Base-by-base conservation (phyloP, 2,113 vertebrate species). In the Vidua macroura region DNA sequence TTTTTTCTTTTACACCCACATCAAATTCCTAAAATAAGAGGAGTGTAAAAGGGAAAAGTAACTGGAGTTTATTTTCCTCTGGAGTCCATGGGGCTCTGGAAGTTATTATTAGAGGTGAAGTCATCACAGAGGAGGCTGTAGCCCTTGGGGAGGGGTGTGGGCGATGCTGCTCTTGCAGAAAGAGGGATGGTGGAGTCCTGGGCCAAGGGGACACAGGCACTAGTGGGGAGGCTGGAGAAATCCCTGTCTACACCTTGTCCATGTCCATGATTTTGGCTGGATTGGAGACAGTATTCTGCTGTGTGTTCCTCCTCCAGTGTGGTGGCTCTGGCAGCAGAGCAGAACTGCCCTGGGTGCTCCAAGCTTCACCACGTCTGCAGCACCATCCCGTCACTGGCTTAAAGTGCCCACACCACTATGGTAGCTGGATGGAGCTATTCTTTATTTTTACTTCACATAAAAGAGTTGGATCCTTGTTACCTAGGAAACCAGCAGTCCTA, bases 401-500 rank as follows among this genome's bases (percentile, higher is more conserved):
- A 11, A 67, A 76, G 69, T 83, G 37, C 95, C 92, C 48, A 81
- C 94, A 86, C 93, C 43, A 67, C 93, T 87, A 81, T 3, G 28
- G 93, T 96, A 97, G 93, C 97, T 98, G 97, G 96, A 97, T 69
- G 86, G 90, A 97, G 96, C 95, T 97, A 82, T 95, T 84, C 37
- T 90, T 83, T 86, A 56, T 78, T 81, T 88, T 94, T 96, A 94
- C 97, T 98, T 97, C 97, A 93, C 83, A 64, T 97, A 92, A 97
- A 98, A 97, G 18, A 97, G 95, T 97, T 95, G 95, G 93, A 95
- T 93, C 94, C 95, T 96, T 15, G 97, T 98, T 98, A 95, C 98
- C 95, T 52, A 97, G 95, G 98, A 97, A 98, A 98, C 98, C 95
- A 97, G 97, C 96, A 97, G 96, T 96, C 88, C 97, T 98, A 98